These are phyloP conservation scores for Boulengeromyrus knoepffleri DNA, from an alignment of 2,113 vertebrate genomes.

Conservation along the genomic window DNA sequence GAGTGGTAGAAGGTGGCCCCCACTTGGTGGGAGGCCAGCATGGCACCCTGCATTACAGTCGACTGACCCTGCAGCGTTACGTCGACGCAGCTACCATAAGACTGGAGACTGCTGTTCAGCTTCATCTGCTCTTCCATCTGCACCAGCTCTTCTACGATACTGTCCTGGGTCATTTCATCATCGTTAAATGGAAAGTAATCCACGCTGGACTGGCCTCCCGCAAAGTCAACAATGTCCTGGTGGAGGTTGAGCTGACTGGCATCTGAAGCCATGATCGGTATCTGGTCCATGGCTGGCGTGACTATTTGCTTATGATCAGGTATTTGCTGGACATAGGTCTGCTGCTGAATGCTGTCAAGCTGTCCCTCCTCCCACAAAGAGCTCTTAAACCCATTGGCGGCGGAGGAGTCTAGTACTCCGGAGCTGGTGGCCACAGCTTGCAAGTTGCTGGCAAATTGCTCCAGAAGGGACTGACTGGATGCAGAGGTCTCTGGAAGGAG, in stretches of 20 bases:
- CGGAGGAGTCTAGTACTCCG: conserved; percentile 53
- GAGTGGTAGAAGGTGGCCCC: conserved; percentile 72
- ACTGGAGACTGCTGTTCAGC: conserved; percentile 70
- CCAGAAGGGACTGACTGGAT: conserved; percentile 67
- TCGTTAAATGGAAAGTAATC: conserved; percentile 91
- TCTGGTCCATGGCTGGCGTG: conserved; percentile 33
- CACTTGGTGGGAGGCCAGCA: conserved; percentile 62
- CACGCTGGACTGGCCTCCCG: conserved; percentile 65
- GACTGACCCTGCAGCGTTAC: conserved; percentile 68
- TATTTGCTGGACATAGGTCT: conserved; percentile 62
- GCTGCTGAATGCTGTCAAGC: conserved; percentile 61
- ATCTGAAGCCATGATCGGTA: conserved; percentile 60
- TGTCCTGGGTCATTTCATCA: conserved; percentile 95
- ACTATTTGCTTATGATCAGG: conserved; percentile 67
- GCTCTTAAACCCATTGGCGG: conserved; percentile 67
- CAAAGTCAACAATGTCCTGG: conserved; percentile 68
- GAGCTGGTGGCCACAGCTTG: conserved; percentile 55
- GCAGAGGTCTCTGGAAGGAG: conserved; percentile 59
- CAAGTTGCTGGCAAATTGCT: conserved; percentile 62
- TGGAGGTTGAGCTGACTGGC: conserved; percentile 71
- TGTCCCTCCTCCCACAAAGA: conserved; percentile 63
- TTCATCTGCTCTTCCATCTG: conserved; percentile 99
- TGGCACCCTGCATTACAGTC: conserved; percentile 52
- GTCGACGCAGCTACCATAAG: conserved; percentile 64
- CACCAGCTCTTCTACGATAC: conserved; percentile 96